phyloP scores from a whole-genome alignment of 2,888 invertebrate species.

The Rotaria socialis region DNA sequence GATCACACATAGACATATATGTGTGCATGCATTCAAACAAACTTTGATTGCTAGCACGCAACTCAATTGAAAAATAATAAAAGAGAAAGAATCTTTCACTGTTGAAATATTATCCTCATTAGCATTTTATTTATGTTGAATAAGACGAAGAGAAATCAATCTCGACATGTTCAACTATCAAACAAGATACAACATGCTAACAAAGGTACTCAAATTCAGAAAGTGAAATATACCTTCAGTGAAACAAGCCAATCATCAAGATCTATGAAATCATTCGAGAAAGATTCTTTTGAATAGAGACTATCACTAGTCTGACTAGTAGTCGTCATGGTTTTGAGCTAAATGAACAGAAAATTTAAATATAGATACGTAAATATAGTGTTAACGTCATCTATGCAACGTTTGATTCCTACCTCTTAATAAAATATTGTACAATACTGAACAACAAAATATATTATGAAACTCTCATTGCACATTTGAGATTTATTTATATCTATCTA shows the following conservation, averaged over 20 bases:
- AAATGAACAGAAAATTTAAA: not conserved
- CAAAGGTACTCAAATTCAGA: not conserved
- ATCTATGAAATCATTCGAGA: not conserved
- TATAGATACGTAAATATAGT: no score
- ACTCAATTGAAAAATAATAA: not conserved
- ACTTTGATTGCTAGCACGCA: not conserved
- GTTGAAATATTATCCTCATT: conserved; percentile 8
- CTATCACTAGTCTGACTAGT: not conserved
- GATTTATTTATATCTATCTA: not conserved
- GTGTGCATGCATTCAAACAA: not conserved
- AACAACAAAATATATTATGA: not conserved
- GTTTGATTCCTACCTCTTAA: not conserved
- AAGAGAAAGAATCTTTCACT: not conserved
- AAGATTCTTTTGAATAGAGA: conserved; percentile 16
- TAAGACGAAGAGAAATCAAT: not conserved
- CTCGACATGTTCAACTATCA: not conserved
- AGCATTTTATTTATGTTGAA: not conserved
- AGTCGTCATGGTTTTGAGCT: not conserved
- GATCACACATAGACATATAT: not conserved
- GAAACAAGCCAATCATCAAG: not conserved
- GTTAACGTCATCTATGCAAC: not conserved
- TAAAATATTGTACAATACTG: not conserved
- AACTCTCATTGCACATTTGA: not conserved
- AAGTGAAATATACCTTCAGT: not conserved
- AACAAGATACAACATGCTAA: not conserved